Conservation (phyloP, 2,797 vertebrate species). For the Brotula barbata region DNA sequence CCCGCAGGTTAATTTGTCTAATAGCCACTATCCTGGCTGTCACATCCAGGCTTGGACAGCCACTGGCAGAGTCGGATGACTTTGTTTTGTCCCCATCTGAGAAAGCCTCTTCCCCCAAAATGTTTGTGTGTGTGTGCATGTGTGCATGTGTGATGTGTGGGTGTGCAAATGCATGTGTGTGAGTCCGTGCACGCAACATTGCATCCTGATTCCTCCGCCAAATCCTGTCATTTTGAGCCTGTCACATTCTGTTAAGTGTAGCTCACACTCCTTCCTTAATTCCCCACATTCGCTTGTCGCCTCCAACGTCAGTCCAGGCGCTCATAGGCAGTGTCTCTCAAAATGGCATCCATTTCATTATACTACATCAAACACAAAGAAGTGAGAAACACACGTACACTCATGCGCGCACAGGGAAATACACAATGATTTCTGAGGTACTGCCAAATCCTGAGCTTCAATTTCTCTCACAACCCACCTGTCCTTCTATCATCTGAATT, state of each 20-base stretch:
- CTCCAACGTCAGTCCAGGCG: conserved; percentile 53
- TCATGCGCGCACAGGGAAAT: conserved; percentile 23
- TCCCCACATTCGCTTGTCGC: conserved; percentile 55
- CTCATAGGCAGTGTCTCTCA: conserved; percentile 67
- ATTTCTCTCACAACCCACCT: conserved; percentile 21
- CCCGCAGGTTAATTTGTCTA: conserved; percentile 53
- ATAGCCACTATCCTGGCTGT: conserved; percentile 55
- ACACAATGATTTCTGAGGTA: conserved; percentile 18
- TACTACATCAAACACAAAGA: conserved; percentile 45
- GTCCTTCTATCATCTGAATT: conserved; percentile 11
- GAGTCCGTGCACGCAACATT: conserved; percentile 12
- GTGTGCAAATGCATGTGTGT: neutral
- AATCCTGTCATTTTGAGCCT: conserved; percentile 72
- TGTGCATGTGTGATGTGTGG: conserved; percentile 5
- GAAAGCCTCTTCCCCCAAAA: conserved; percentile 34
- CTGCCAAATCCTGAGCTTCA: conserved; percentile 34
- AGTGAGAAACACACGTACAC: conserved; percentile 21
- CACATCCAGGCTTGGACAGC: conserved; percentile 33
- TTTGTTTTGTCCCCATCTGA: conserved; percentile 57
- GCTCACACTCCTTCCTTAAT: conserved; percentile 59
- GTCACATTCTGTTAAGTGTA: conserved; percentile 72
- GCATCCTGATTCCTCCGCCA: conserved; percentile 49
- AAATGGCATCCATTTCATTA: conserved; percentile 73
- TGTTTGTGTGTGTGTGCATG: conserved; percentile 20
- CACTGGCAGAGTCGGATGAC: conserved; percentile 51